Evolutionary conservation across 2,113 vertebrate genomes (phyloP), one percentile per base, ranked within the genome.

Genomic region (Zapus hudsonius): DNA sequence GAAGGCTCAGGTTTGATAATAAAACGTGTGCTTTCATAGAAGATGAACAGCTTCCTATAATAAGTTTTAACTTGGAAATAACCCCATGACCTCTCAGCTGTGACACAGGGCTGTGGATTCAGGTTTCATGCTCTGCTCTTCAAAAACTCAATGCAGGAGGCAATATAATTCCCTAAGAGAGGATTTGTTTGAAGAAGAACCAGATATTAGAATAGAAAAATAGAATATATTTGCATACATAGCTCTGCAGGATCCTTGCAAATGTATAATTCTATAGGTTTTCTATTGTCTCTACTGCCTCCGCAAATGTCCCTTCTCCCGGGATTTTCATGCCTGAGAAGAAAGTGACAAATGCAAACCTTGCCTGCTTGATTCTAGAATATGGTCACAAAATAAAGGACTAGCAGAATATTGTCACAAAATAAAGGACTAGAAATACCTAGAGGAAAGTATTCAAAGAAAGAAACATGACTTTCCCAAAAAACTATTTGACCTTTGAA

Each of bases 371-470:
- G 70, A 95, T 74, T 92, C 67, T 81, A 6, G 33, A 91, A 78
- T 63, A 44, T 11, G 38, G 12, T 89, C 89, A 90, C 78, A 57
- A 73, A 69, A 72, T 69, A 84, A 91, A 96, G 91, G 19, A 64
- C 67, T 42, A 66, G 82, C n/a, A 6, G 33, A 91, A 78, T 63
- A 44, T 11, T 38, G 12, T 89, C 89, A 90, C 78, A 57, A 73
- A 69, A 72, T 69, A 84, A 91, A 96, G 91, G 19, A 64, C 67
- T 42, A 92, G 64, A 84, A 93, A 93, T 78, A 93, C 47, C 57
- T 84, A 84, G 31, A 89, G 27, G 42, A 93, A 93, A 55, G 36
- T 55, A 59, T 67, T 69, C 61, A 22, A 36, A 31, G 22, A 42
- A 73, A 73, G 31, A 20, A 78, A 83, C 55, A 59, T 89, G 40